Percentiles rank a stretch among this genome's conserved stretches.
Evolutionary conservation across 2,113 vertebrate genomes (phyloP).

Genomic region (Myotis yumanensis): DNA sequence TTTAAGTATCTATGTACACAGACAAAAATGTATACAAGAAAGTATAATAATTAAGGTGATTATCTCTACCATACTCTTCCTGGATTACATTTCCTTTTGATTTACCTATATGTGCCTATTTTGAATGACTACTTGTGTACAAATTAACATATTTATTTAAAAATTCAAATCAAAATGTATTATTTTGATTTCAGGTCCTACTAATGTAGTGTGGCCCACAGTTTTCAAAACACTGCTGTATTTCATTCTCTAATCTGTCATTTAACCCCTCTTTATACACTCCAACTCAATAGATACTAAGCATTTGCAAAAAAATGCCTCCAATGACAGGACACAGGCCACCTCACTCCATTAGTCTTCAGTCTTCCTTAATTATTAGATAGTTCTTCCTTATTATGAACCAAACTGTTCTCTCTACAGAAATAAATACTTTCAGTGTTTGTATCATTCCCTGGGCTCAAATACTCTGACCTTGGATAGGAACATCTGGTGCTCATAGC

Average conservation of each 20-base stretch:
- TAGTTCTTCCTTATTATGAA: neutral
- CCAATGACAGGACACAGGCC: neutral
- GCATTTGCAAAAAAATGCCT: neutral
- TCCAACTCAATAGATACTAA: neutral
- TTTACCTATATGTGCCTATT: neutral
- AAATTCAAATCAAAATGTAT: neutral
- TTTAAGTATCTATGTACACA: neutral
- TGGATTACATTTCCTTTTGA: neutral
- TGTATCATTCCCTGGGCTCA: neutral
- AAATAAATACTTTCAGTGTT: neutral
- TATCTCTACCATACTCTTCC: neutral
- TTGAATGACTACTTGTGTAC: neutral
- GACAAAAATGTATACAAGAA: neutral
- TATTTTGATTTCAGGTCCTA: constrained; percentile 40
- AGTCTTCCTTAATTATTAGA: neutral
- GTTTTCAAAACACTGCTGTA: constrained; percentile 19
- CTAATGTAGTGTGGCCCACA: neutral
- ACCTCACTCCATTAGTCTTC: neutral
- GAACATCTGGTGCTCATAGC: neutral
- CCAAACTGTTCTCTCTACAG: neutral
- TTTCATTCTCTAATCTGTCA: constrained; percentile 14
- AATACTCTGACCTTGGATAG: accelerated
- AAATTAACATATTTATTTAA: neutral
- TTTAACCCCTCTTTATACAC: neutral
- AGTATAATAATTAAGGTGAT: neutral